Evolutionary conservation across 2,888 invertebrate species (phyloP).

Genomic region (Alviniconcha strummeri): DNA sequence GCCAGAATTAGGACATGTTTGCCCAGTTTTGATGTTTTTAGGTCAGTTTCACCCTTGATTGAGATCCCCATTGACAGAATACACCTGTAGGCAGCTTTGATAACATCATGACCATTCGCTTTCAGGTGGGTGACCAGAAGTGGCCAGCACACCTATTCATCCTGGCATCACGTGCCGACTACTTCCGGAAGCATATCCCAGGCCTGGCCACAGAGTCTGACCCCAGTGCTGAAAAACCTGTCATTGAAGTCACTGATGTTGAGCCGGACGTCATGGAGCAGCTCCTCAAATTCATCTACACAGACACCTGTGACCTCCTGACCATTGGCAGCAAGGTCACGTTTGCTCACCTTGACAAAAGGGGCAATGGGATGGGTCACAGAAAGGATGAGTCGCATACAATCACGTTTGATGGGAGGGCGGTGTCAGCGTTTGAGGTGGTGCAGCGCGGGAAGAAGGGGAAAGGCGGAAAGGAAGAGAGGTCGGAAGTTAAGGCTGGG

Average conservation of each 20-base stretch:
- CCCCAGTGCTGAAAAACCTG: conserved; percentile 38
- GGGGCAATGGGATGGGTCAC: not conserved
- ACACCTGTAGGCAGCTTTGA: no score
- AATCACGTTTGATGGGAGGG: conserved; percentile 6
- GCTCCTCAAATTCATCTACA: conserved; percentile 81
- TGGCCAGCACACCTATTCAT: conserved; percentile 86
- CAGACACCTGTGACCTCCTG: conserved; percentile 80
- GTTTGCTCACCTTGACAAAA: conserved; percentile 13
- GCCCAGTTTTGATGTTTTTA: no score
- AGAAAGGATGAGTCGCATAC: not conserved
- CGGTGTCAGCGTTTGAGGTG: conserved; percentile 30
- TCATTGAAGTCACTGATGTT: conserved; percentile 77
- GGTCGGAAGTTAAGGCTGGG: conserved; percentile 15
- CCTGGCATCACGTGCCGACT: conserved; percentile 80
- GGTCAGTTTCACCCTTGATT: no score
- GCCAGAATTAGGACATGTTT: no score
- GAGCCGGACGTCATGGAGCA: conserved; percentile 83
- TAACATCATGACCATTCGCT: no score
- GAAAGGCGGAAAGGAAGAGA: conserved; percentile 31
- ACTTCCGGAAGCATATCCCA: conserved; percentile 74
- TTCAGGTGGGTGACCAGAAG: conserved; percentile 78
- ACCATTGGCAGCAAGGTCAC: conserved; percentile 71
- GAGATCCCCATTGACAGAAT: not conserved
- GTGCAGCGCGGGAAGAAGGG: conserved; percentile 24
- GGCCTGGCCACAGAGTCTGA: conserved; percentile 7